Percentiles rank a stretch among this genome's conserved stretches.
phyloP scores from a whole-genome alignment of 2,797 vertebrate genomes.

The Streptopelia turtur region DNA sequence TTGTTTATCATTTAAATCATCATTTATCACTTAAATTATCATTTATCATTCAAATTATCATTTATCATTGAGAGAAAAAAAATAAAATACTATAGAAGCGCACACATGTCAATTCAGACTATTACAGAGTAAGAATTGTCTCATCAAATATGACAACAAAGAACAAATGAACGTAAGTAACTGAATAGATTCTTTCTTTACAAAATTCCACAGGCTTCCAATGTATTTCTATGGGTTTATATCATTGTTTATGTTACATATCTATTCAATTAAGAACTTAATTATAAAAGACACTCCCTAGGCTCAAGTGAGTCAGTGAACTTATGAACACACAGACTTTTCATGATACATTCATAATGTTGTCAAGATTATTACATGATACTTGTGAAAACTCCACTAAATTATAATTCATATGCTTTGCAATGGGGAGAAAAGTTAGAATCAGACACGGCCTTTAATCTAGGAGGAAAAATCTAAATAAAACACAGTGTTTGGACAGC shows the following conservation, averaged over 20 bases:
- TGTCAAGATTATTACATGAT: background rate
- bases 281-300: background rate
- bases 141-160: background rate
- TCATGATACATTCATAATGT: background rate
- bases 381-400: background rate
- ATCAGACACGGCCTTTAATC: background rate
- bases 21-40: too few relatives aligned
- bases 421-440: background rate
- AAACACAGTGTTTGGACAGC: background rate
- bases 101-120: background rate
- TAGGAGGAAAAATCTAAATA: background rate
- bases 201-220: background rate
- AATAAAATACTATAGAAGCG: background rate
- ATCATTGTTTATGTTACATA: background rate
- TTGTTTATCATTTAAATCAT: too few relatives aligned
- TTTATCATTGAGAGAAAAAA: background rate
- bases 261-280: background rate
- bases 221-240: background rate
- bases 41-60: too few relatives aligned
- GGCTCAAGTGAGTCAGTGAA: background rate
- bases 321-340: background rate
- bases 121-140: background rate
- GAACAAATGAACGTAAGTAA: background rate
- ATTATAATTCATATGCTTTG: background rate
- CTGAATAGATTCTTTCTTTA: background rate